Base-by-base conservation (phyloP, 2,797 vertebrate species). In the Saxicola maurus region DNA sequence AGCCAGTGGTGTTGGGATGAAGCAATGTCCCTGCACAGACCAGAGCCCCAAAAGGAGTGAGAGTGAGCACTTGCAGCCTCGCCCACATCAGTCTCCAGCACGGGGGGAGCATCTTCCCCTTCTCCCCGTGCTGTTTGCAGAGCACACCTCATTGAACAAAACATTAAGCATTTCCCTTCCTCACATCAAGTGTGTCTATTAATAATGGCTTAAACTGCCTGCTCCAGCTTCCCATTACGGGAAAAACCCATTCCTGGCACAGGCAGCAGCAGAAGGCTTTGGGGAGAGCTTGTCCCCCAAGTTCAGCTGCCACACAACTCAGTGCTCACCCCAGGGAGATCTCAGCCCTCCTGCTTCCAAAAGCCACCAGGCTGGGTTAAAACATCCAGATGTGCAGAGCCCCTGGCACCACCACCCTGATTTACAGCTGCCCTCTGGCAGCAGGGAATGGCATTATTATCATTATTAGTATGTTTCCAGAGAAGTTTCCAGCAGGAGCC, bases 71-170 rank as follows among this genome's bases (percentile, higher is more conserved):
- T 60, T 55, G 66, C 8, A 48, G 60, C 51, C 66, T 55, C 0
- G 0, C 48, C 11, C 62, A 74, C 72, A 21, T 82, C 57, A 19
- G 73, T 66, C 60, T 83, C 38, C 46, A 43, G 17, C 1, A 9
- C 2, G 2, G 49, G 51, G 40, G 49, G 59, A 68, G 55, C 49
- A n/a, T 59, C 80, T 65, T 80, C 74, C 42, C 96, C 90, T 92
- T 90, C 78, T 68, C 71, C 73, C 83, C 6, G 64, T 21, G 17
- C 33, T 76, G 82, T 92, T 92, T 92, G 95, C 81, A 31, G 31
- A 62, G 46, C 80, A 94, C 95, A 95, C 89, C 87, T 95, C 95
- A 94, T 92, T 96, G 91, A 95, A 79, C 96, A 94, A 71, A 89
- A 84, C 95, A 92, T 92, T 82, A 82, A 76, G 75, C 87, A 76